Evolutionary conservation across 2,113 vertebrate genomes (phyloP), one percentile per base, ranked within the genome.

Genomic region (Paracanthobrama guichenoti): DNA sequence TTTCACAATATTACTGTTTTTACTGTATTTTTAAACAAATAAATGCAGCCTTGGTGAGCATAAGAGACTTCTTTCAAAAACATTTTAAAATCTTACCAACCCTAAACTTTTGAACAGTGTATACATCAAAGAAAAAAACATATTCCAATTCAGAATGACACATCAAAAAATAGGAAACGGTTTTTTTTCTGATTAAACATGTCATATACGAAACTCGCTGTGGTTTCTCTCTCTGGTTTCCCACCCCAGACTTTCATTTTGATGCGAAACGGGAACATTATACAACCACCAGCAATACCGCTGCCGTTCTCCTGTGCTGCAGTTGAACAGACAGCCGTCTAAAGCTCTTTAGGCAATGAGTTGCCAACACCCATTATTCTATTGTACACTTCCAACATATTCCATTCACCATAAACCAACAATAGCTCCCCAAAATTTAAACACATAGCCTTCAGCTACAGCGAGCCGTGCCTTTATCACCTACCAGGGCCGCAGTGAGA

Each of bases 141-240:
- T 20, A 11, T 18, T 69, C 66, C 2, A 12, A 81, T 26, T 69
- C 66, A 7, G 20, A 81, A 69, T 35, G 12, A 57, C 9, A 55
- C 46, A 71, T 71, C 46, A 48, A 35, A 62, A 39, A 85, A 64
- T 20, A 64, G 35, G 60, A 81, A 81, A 62, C 48, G 9, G n/a
- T 22, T n/a, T 26, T 3, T 69, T 42, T 74, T 85, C 44, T 24
- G 77, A 74, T 81, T n/a, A 85, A 81, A 72, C 20, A 2, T 11
- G 11, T 62, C 42, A 24, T 14, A 86, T 73, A 53, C 35, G 87
- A 88, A 88, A 88, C 80, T 77, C 69, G 22, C 78, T 72, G 85
- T 78, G 87, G 87, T 88, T 86, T 86, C 73, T 64, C 87, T 79
- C 22, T 88, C 87, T 84, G 84, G 87, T 88, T 88, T 86, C 85